Evolutionary conservation across 2,113 vertebrate species (phyloP), one percentile per base, ranked within the genome.

Genomic region (Lepidothrix coronata): DNA sequence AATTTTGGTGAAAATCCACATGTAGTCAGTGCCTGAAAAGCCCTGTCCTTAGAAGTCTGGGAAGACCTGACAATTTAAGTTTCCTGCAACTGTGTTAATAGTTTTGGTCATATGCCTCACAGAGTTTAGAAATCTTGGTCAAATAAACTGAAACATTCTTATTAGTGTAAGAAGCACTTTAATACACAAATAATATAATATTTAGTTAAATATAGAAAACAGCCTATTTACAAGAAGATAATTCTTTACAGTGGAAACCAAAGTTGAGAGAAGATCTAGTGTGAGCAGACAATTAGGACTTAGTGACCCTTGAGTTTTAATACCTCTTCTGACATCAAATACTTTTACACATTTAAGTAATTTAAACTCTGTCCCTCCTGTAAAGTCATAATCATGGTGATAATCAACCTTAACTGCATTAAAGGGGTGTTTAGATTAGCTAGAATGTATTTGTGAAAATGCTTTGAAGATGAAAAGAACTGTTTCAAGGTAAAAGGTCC

Each of bases 381-480:
- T 82, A 57, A 87, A 76, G 59, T 86, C 18, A 66, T 67, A 81
- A 83, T 77, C 3, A 15, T 77, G 28, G 67, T 77, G 82, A 75
- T 88, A 85, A 91, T 81, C 49, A 76, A 14, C 31, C 48, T 62
- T 71, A 75, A 27, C 43, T 86, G 30, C 1, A 9, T 93, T 89
- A 77, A 89, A 84, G n/a, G 12, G 46, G 22, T 78, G 35, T 49
- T 65, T 75, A 68, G 57, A 61, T 94, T 85, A 91, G 30, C 41
- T 57, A n/a, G 28, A 71, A 52, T 68, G 33, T 71, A 6, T 93
- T 88, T 62, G 27, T 63, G 71, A 78, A 72, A 88, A 27, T 46
- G 70, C 93, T 94, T 94, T 95, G 95, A 94, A 97, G 91, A 88
- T 91, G 59, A 96, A 96, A 96, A 95, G 61, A 28, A 9, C 21